phyloP scores from a whole-genome alignment of 2,888 invertebrate species.

The Eilema sororculum region DNA sequence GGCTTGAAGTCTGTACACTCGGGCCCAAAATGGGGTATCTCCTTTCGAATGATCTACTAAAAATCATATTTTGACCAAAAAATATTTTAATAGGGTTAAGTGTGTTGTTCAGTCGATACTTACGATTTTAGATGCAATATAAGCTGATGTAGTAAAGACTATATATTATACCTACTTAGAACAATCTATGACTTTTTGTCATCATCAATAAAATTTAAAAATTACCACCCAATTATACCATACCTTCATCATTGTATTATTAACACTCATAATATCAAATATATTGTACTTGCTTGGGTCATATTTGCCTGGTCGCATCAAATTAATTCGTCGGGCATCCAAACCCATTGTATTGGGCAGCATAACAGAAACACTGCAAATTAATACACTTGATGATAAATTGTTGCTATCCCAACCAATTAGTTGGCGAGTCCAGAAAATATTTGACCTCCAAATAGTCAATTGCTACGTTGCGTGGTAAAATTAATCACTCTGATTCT shows the following conservation, averaged over 20 bases:
- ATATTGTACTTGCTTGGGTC: slow-evolving; percentile 67
- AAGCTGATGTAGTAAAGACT: no score
- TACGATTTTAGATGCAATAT: no score
- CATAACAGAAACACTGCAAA: slow-evolving; percentile 8
- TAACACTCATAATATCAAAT: slow-evolving; percentile 59
- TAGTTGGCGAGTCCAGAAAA: background rate
- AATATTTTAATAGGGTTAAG: no score
- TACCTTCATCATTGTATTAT: slow-evolving; percentile 59
- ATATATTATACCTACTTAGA: no score
- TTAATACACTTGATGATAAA: background rate
- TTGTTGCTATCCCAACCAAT: background rate
- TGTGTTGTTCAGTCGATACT: no score
- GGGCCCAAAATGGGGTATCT: no score
- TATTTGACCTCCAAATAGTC: background rate
- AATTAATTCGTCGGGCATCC: background rate
- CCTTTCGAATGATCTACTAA: no score
- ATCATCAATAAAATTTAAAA: no score
- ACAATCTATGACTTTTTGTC: no score
- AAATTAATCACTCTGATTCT: background rate
- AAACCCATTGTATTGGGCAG: background rate
- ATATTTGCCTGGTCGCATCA: slow-evolving; percentile 60
- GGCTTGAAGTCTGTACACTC: no score
- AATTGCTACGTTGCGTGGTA: background rate
- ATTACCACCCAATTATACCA: no score
- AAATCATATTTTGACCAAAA: no score